Percentiles rank a stretch among this genome's conserved stretches.
These are phyloP conservation scores for Perdita meconis DNA, from an alignment of 2,888 invertebrate species.

Conservation along the genomic window DNA sequence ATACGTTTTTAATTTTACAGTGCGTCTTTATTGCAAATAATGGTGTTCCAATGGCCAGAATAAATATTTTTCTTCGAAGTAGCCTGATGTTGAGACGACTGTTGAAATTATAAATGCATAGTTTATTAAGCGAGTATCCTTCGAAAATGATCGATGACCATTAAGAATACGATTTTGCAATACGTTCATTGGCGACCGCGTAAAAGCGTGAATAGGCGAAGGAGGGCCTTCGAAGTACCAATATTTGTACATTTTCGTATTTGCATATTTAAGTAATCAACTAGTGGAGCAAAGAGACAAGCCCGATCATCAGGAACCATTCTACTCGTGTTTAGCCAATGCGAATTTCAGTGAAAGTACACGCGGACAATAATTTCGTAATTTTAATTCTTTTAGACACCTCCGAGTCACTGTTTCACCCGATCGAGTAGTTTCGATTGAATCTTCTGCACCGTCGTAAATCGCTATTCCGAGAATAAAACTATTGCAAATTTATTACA, in stretches of 20 bases:
- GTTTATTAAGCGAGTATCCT: neutral
- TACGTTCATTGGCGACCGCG: neutral
- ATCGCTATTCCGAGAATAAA: neutral
- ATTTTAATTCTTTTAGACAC: constrained; percentile 46
- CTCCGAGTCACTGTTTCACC: constrained; percentile 28
- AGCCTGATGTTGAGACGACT: too few species aligned
- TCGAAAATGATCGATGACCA: neutral
- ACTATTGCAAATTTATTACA: too few species aligned
- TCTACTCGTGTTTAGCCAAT: constrained; percentile 19
- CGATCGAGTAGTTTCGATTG: neutral
- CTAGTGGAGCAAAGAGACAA: constrained; percentile 11
- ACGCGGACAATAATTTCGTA: constrained; percentile 42
- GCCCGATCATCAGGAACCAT: constrained; percentile 10
- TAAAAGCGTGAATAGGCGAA: neutral
- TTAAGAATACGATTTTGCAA: neutral
- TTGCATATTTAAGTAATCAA: constrained; percentile 30
- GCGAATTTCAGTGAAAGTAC: constrained; percentile 47
- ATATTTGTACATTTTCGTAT: constrained; percentile 26
- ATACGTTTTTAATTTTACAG: neutral
- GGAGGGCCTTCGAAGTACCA: neutral
- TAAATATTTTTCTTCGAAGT: too few species aligned
- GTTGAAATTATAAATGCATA: neutral
- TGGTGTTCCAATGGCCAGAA: too few species aligned
- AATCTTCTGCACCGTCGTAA: neutral
- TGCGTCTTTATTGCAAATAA: neutral